Base-by-base conservation (phyloP, 2,888 invertebrate species). In the Rhingia campestris region DNA sequence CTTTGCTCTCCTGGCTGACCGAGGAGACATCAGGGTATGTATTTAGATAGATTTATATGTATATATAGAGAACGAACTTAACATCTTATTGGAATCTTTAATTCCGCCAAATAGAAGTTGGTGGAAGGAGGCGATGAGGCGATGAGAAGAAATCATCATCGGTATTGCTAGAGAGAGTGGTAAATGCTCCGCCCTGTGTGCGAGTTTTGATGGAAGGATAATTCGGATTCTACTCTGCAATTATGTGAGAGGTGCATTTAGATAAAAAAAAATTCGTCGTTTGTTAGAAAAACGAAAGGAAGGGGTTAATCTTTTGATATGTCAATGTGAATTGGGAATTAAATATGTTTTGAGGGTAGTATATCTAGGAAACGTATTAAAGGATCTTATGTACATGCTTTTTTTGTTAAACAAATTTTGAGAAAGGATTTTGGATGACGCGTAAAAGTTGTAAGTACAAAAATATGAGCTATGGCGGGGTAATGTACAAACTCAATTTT, bases 181-280 rank as follows among this genome's bases (percentile, higher is more conserved):
- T 66, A 80, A 49, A 70, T 70, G 84, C 84, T 80, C 84, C 84
- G 84, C 84, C 84, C 69, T 70, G 75, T 75, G 84, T 43, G 33
- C 66, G 41, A 47, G 43, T 59, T 64, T 59, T 43, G 74, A 58
- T 33, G 49, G 51, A 67, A 64, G 39, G 6, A 58, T 69, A 54
- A 63, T 39, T 53, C 45, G 53, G 39, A 39, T 75, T 73, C 43
- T 66, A 56, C 56, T 74, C 64, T 59, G 14, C 64, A 82, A 79
- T 82, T 79, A 82, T 32, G 45, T 45, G 58, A 69, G 73, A 72
- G 72, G 49, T 73, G 64, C 33, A 53, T 72, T 79, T 49, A n/a
- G 12, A 67, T 45, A 54, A 9, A 30, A 53, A 63, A 69, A 69
- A 63, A 63, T 41, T n/a, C n/a, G n/a, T 22, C 33, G n/a, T 12